Conservation (phyloP, 2,797 vertebrate genomes). For the Darevskia nairensis region DNA sequence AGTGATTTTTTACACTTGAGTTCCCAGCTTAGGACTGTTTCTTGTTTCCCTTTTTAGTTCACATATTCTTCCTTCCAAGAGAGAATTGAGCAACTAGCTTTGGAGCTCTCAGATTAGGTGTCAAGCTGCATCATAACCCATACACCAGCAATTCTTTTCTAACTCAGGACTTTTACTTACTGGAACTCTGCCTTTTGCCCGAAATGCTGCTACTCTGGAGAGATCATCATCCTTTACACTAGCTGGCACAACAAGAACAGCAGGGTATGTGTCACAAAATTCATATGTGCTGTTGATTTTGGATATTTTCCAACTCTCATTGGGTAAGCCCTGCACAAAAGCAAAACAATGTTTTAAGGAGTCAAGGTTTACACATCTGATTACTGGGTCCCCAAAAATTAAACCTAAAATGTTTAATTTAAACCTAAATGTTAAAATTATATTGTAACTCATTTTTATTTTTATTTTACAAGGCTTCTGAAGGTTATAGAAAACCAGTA, state of each 20-base stretch:
- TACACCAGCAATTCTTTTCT: background rate
- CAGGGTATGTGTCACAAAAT: constrained; percentile 94
- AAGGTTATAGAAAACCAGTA: background rate
- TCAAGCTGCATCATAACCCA: background rate
- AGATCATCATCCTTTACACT: constrained; percentile 93
- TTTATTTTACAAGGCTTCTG: background rate
- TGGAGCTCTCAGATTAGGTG: background rate
- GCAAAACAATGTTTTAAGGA: constrained; percentile 33
- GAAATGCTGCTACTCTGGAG: constrained; percentile 87
- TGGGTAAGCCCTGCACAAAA: constrained; percentile 89
- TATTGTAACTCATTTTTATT: background rate
- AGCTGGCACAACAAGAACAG: constrained; percentile 90
- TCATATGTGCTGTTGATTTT: constrained; percentile 92
- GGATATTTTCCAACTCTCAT: constrained; percentile 96
- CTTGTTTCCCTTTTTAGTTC: background rate
- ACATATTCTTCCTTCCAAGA: background rate
- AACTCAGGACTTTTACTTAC: constrained; percentile 77
- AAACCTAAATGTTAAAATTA: background rate
- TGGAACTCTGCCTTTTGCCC: constrained; percentile 93
- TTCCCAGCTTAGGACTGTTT: background rate
- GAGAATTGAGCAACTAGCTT: background rate
- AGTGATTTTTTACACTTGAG: background rate
- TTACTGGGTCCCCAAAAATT: background rate
- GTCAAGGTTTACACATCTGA: background rate
- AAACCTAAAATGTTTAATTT: fast-evolving